Conservation (phyloP, 2,113 vertebrate species). For the Crotalus horridus region DNA sequence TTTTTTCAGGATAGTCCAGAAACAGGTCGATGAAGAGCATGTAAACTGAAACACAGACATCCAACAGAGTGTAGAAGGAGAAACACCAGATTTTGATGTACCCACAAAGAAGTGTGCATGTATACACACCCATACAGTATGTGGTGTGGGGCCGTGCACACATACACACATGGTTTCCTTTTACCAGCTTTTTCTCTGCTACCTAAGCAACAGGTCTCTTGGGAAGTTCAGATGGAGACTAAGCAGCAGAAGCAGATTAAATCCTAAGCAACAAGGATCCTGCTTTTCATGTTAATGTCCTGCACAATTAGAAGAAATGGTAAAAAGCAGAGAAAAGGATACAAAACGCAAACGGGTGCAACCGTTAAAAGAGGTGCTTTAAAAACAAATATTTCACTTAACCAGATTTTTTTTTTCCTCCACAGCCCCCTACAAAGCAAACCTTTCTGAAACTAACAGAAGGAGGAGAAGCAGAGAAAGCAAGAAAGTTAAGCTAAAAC, state of each 20-base stretch:
- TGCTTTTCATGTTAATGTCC: slow-evolving; percentile 19
- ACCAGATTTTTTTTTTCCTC: not conserved
- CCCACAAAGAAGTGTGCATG: not conserved
- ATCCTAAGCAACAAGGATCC: slow-evolving; percentile 51
- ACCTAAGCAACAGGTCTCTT: slow-evolving; percentile 18
- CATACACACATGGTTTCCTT: not conserved
- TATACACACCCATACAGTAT: not conserved
- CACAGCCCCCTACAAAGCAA: too few species aligned
- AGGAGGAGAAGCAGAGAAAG: not conserved
- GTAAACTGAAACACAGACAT: not conserved
- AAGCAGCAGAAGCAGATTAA: slow-evolving; percentile 42
- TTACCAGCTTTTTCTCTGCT: slow-evolving; percentile 4
- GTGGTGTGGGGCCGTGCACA: accelerated
- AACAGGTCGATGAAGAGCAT: not conserved
- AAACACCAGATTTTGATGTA: not conserved
- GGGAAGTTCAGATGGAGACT: slow-evolving; percentile 26
- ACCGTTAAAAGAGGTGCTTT: not conserved
- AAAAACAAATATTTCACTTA: slow-evolving; percentile 9
- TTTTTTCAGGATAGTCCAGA: not conserved
- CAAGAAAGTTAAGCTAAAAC: not conserved
- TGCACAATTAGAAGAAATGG: slow-evolving; percentile 7
- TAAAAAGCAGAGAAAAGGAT: not conserved
- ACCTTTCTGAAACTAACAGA: not conserved
- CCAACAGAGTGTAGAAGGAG: not conserved
- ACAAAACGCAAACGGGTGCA: not conserved